Evolutionary conservation across 2,113 vertebrate species (phyloP).

Genomic region (Ailurus styani): DNA sequence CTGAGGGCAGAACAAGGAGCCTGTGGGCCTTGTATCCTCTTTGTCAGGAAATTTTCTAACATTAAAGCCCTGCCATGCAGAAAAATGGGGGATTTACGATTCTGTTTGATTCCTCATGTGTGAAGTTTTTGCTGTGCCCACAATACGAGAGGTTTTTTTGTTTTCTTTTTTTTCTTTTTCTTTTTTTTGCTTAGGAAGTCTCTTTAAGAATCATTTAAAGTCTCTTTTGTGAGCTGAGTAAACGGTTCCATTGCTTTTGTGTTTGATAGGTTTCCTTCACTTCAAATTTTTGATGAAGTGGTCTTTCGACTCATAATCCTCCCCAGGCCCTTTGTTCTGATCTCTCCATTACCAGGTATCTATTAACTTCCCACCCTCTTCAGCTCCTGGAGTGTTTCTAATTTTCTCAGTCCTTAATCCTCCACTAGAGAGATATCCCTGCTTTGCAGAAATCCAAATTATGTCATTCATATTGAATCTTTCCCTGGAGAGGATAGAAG

Average conservation of each 20-base stretch:
- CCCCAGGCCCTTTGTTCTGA: background rate
- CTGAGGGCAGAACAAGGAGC: background rate
- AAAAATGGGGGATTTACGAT: slow-evolving; percentile 53
- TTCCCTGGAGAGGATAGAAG: slow-evolving; percentile 7
- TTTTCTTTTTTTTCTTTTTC: background rate
- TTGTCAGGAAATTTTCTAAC: slow-evolving; percentile 58
- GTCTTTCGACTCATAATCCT: slow-evolving; percentile 21
- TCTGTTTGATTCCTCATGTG: slow-evolving; percentile 64
- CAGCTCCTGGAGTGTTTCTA: slow-evolving; percentile 47
- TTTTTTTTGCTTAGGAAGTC: slow-evolving; percentile 26
- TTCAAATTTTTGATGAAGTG: slow-evolving; percentile 47
- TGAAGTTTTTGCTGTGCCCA: slow-evolving; percentile 38
- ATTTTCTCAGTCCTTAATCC: slow-evolving; percentile 57
- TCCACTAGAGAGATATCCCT: slow-evolving; percentile 4
- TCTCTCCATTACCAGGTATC: background rate
- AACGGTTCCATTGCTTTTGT: background rate
- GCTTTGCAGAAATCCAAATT: slow-evolving; percentile 36
- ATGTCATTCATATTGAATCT: slow-evolving; percentile 6
- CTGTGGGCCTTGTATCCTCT: slow-evolving; percentile 20
- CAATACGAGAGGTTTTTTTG: background rate
- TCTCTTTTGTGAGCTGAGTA: slow-evolving; percentile 42
- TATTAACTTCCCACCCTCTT: slow-evolving; percentile 34
- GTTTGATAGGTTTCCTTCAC: slow-evolving; percentile 23
- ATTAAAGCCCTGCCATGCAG: slow-evolving; percentile 54
- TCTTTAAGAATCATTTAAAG: slow-evolving; percentile 9